Evolutionary conservation across 2,888 invertebrate genomes (phyloP).

Genomic region (Aradus depressus): DNA sequence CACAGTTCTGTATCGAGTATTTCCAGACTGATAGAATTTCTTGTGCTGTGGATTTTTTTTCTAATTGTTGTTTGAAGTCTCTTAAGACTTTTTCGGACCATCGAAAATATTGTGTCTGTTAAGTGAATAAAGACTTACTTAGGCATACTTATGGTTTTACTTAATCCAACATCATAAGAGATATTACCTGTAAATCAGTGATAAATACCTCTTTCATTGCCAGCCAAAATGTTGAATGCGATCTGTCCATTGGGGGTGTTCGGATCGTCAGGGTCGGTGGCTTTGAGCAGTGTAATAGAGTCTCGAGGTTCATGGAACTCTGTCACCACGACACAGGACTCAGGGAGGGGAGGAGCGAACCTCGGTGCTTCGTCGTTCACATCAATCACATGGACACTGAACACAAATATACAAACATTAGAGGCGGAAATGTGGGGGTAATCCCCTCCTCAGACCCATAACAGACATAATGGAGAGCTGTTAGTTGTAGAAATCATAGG

Average conservation of each 20-base stretch:
- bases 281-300: constrained; percentile 60
- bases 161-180: too few species aligned
- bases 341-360: constrained; percentile 47
- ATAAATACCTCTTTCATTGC: constrained; percentile 61
- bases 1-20: too few species aligned
- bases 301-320: constrained; percentile 81
- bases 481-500: too few species aligned
- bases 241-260: constrained; percentile 67
- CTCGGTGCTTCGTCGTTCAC: constrained; percentile 78
- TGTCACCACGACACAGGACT: constrained; percentile 64
- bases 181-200: too few species aligned
- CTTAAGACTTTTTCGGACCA: too few species aligned
- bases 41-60: too few species aligned
- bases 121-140: too few species aligned
- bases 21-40: too few species aligned
- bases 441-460: neutral
- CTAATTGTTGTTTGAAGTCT: too few species aligned
- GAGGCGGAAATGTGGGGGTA: neutral
- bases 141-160: too few species aligned
- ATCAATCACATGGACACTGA: constrained; percentile 64
- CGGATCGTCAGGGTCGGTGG: constrained; percentile 74
- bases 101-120: too few species aligned
- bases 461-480: too few species aligned
- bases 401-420: constrained; percentile 19
- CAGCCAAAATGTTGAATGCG: constrained; percentile 55